Conservation (phyloP, 2,797 vertebrate genomes). For the Chlorospingus flavigularis region DNA sequence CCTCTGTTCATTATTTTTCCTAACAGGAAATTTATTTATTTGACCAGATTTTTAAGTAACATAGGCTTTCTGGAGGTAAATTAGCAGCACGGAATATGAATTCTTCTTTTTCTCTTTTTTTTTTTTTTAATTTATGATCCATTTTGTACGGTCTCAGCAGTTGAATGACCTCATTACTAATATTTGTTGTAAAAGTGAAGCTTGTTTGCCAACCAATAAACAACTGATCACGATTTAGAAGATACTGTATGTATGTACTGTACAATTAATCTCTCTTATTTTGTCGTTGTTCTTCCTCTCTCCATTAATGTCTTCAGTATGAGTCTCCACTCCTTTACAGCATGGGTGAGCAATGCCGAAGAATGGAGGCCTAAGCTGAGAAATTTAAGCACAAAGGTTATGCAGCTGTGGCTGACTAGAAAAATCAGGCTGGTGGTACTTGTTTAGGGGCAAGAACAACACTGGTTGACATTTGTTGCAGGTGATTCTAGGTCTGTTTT, state of each 20-base stretch:
- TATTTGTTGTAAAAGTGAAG: slow-evolving; percentile 98
- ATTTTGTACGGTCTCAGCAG: slow-evolving; percentile 89
- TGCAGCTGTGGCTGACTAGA: slow-evolving; percentile 12
- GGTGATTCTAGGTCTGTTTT: slow-evolving; percentile 32
- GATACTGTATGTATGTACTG: slow-evolving; percentile 77
- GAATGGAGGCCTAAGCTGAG: slow-evolving; percentile 35
- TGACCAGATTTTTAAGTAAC: slow-evolving; percentile 78
- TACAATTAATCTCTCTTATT: slow-evolving; percentile 62
- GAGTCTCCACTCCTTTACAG: slow-evolving; percentile 16
- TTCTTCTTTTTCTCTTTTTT: slow-evolving; percentile 60
- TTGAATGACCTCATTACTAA: slow-evolving; percentile 93
- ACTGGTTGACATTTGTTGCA: background rate
- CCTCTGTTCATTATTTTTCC: slow-evolving; percentile 76
- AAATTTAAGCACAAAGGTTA: slow-evolving; percentile 67
- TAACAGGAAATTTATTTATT: slow-evolving; percentile 85
- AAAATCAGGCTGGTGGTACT: background rate
- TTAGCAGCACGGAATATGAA: slow-evolving; percentile 81
- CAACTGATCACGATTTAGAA: slow-evolving; percentile 88
- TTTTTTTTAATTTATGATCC: slow-evolving; percentile 89
- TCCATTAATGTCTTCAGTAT: slow-evolving; percentile 28
- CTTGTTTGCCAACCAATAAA: slow-evolving; percentile 98
- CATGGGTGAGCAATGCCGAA: slow-evolving; percentile 48
- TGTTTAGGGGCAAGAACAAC: background rate
- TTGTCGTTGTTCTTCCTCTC: slow-evolving; percentile 45
- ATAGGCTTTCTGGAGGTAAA: slow-evolving; percentile 78